Percentiles rank a stretch among this genome's conserved stretches.
Conservation (phyloP, 2,113 vertebrate genomes). For the Lontra canadensis region DNA sequence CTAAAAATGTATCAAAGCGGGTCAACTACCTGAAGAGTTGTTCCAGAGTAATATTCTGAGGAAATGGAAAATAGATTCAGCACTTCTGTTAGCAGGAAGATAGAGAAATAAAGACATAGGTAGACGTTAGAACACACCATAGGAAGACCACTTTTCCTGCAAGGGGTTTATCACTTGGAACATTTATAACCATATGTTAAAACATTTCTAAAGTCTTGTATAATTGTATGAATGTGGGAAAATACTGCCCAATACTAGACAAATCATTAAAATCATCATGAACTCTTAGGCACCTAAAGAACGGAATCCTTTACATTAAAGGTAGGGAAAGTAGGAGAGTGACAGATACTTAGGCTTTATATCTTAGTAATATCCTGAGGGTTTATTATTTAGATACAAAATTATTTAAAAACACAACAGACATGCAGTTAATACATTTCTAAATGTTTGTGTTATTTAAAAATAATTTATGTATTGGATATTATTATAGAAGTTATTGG, state of each 20-base stretch:
- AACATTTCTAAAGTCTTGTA: neutral
- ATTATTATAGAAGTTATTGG: neutral
- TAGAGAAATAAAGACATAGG: neutral
- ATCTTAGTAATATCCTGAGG: neutral
- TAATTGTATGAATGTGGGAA: neutral
- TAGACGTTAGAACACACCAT: neutral
- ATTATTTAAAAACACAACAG: neutral
- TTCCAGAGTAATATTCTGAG: neutral
- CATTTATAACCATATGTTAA: neutral
- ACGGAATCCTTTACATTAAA: neutral
- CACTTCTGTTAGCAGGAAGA: neutral
- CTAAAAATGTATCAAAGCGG: neutral
- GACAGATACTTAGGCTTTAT: neutral
- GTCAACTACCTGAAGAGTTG: neutral
- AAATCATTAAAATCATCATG: neutral
- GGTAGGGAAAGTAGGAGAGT: neutral
- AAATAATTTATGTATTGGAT: neutral
- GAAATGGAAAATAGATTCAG: neutral
- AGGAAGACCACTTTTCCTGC: neutral
- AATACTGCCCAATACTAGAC: neutral
- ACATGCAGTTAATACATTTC: neutral
- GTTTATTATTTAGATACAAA: neutral
- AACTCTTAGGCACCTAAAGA: neutral
- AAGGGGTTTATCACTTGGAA: neutral
- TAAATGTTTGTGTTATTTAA: neutral